Percentiles rank a stretch among this genome's conserved stretches.
These are phyloP conservation scores for Etheostoma nigrum DNA, from an alignment of 2,797 vertebrate species.

Conservation along the genomic window DNA sequence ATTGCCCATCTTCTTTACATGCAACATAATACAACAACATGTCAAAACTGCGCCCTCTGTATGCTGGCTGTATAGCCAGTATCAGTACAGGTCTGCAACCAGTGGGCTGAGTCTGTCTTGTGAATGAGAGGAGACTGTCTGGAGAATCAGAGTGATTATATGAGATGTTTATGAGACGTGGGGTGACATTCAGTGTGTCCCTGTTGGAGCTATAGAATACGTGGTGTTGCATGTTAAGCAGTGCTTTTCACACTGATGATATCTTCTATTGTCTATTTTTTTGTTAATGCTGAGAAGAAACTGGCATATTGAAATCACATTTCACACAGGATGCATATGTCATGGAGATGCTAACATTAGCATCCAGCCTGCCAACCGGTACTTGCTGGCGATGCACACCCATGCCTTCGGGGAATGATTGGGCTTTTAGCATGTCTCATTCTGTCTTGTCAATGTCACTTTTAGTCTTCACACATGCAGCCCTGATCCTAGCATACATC, in stretches of 20 bases:
- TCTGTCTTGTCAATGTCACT: constrained; percentile 16
- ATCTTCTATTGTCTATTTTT: not conserved
- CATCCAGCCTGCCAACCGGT: not conserved
- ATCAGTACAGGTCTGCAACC: too few relatives aligned
- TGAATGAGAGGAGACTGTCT: constrained; percentile 1
- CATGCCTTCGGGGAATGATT: constrained; percentile 3
- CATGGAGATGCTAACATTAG: not conserved
- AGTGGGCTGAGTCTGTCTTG: not conserved
- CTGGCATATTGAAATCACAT: not conserved
- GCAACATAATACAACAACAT: too few relatives aligned
- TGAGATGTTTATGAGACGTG: constrained; percentile 17
- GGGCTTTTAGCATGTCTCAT: constrained; percentile 19
- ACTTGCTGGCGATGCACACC: not conserved
- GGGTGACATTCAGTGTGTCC: constrained; percentile 25
- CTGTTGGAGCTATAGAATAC: constrained; percentile 9
- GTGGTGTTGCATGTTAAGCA: constrained; percentile 11
- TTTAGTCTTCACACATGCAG: constrained; percentile 1
- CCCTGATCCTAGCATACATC: not conserved
- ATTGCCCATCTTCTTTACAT: too few relatives aligned
- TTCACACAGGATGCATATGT: not conserved
- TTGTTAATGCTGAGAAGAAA: not conserved
- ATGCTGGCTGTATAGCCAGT: too few relatives aligned
- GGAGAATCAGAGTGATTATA: constrained; percentile 24
- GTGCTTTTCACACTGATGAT: not conserved
- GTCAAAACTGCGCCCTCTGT: too few relatives aligned